Evolutionary conservation across 2,888 invertebrate genomes (phyloP).

Genomic region (Acleris holmiana): DNA sequence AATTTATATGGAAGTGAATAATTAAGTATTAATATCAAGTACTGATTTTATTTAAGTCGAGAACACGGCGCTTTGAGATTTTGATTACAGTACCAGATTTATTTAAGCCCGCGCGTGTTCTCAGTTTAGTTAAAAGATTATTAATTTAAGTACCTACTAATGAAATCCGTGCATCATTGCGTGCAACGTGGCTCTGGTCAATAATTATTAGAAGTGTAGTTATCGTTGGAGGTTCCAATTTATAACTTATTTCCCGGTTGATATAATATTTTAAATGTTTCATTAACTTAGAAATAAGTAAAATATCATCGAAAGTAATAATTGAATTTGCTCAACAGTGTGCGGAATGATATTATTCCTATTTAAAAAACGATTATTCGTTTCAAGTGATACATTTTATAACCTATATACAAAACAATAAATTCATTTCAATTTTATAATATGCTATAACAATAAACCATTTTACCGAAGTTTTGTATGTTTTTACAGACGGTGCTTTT

Average conservation of each 20-base stretch:
- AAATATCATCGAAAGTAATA: constrained; percentile 57
- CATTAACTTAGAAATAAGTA: constrained; percentile 54
- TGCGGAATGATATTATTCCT: constrained; percentile 52
- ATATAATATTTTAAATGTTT: constrained; percentile 48
- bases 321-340: constrained; percentile 72
- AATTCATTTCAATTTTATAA: constrained; percentile 71
- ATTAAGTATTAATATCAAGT: constrained; percentile 72
- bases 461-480: constrained; percentile 79
- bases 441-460: constrained; percentile 71
- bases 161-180: constrained; percentile 52
- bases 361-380: constrained; percentile 53
- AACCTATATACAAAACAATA: constrained; percentile 62
- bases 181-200: constrained; percentile 55
- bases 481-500: constrained; percentile 84
- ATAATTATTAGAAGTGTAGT: constrained; percentile 62
- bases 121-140: constrained; percentile 52
- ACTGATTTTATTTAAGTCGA: constrained; percentile 74
- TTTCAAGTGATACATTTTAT: constrained; percentile 61
- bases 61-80: constrained; percentile 48
- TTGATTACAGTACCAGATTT: constrained; percentile 34
- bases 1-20: constrained; percentile 73
- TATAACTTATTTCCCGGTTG: constrained; percentile 50
- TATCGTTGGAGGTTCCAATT: constrained; percentile 57
- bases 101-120: constrained; percentile 56
- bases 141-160: constrained; percentile 49